Evolutionary conservation across 2,888 invertebrate species (phyloP).

Genomic region (Teleiodes luculella): DNA sequence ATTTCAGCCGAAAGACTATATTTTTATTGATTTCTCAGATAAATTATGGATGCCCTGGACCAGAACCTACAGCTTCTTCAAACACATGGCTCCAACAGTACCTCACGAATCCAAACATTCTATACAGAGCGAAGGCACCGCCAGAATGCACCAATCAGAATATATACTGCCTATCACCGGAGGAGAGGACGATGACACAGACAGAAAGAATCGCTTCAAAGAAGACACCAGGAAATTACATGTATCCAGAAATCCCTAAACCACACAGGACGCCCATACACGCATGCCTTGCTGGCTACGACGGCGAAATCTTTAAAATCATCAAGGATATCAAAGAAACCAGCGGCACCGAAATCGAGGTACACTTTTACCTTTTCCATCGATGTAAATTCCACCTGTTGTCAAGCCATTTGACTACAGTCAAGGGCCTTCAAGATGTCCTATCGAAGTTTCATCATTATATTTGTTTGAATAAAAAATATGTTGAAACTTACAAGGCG

Average conservation of each 20-base stretch:
- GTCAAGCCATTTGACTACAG: background rate
- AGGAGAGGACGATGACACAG: background rate
- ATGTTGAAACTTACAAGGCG: constrained; percentile 1
- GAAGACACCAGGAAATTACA: background rate
- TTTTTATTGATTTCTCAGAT: background rate
- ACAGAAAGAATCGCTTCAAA: background rate
- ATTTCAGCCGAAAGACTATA: background rate
- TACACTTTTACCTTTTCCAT: constrained; percentile 14
- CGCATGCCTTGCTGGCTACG: constrained; percentile 14
- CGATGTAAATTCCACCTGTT: constrained; percentile 8
- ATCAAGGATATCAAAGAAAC: constrained; percentile 7
- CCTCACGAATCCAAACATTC: background rate
- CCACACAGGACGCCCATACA: background rate
- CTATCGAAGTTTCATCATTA: constrained; percentile 12
- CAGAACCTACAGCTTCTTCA: background rate
- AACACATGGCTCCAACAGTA: background rate
- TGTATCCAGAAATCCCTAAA: background rate
- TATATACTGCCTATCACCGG: background rate
- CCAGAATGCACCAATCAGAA: background rate
- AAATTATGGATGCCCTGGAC: background rate
- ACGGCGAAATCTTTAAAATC: constrained; percentile 10
- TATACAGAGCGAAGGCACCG: background rate
- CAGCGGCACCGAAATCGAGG: constrained; percentile 4
- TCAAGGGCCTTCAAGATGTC: constrained; percentile 9
- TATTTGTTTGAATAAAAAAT: constrained; percentile 12